Evolutionary conservation across 35 echinoderm and acorn worm genomes (phyloP), one percentile per base, ranked within the genome.

Genomic region (Strongylocentrotus purpuratus): DNA sequence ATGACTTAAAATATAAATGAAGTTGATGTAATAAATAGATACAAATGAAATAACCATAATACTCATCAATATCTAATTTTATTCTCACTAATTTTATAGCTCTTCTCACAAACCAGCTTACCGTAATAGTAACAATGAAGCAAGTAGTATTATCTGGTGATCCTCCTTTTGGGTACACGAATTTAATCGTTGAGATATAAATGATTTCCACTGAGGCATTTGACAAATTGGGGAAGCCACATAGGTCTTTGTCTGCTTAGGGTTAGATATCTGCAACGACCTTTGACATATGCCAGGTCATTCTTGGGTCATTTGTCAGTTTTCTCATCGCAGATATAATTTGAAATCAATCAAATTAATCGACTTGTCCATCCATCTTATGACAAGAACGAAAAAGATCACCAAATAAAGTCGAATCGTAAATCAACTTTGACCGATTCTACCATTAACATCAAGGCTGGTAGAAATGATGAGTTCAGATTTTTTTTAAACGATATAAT

Each of bases 281-380:
- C 87, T 89, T 89, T 89, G 33, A 89, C 87, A 22, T 89, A 33
- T 35, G 87, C 15, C 87, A 33, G 87, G 87, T 89, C 87, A 89
- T 46, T 33, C 87, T 33, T 15, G 87, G 87, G 32, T 89, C 87
- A 89, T 89, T 89, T 89, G 87, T 89, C 87, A 89, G 87, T 89
- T 89, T 89, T 33, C 87, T 89, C 87, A 89, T 89, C 87, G 20
- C 33, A 15, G 32, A 89, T 89, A 33, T 89, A 89, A 89, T 89
- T 89, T 89, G 87, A 89, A 89, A 89, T 89, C 87, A 89, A 89
- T 89, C 87, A 89, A 89, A 89, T 45, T 32, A 46, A 89, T 46
- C 17, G 87, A 20, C 33, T 33, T 89, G 32, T 89, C 87, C 87
- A 89, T 89, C 87, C 45, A 89, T 89, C 87, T 89, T 78, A n/a